Evolutionary conservation across 1,140 invertebrate species (phyloP), one percentile per base, ranked within the genome.

Genomic region (Protaetia brevitarsis): DNA sequence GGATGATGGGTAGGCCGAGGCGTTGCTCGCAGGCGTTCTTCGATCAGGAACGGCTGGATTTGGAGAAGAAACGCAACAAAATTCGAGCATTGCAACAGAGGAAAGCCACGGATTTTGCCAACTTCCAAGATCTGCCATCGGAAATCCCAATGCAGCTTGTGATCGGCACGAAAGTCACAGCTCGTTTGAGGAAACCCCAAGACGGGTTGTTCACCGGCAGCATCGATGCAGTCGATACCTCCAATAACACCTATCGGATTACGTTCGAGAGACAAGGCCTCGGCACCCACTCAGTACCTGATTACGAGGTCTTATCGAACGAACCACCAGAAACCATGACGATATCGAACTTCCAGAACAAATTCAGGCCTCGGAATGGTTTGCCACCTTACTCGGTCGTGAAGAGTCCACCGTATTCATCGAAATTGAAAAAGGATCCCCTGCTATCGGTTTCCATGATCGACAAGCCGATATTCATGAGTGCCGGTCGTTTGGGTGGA

Each of bases 1-100:
- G 95, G 66, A 89, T 98, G 80, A 97, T 99, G 94, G 97, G 97
- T 3, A 98, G 98, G 77, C 97, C 97, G 13, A 80, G 97, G 57
- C 84, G 96, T 73, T 98, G 92, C 78, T 95, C 93, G 2, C 89
- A 92, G 77, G 91, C 95, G 2, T 99, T 99, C 78, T 98, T 99
- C 80, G 87, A 88, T 69, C 96, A 99, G 82, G 97, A 99, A 80
- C 82, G 96, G 56, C 83, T 86, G 68, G 93, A 97, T 70, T 79
- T 99, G 34, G 92, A 96, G 68, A 85, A 89, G 30, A 97, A 96
- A 81, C 83, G 97, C 41, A 89, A 91, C 72, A 92, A 97, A 74
- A 97, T 99, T 71, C 84, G 97, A 65, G 88, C 93, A 73, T 82
- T 99, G 51, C 97, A 99, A 76, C 95, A 97, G 73, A 84, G 96